These are phyloP conservation scores for Megastigmus dorsalis DNA, from an alignment of 2,888 invertebrate species.

Conservation along the genomic window DNA sequence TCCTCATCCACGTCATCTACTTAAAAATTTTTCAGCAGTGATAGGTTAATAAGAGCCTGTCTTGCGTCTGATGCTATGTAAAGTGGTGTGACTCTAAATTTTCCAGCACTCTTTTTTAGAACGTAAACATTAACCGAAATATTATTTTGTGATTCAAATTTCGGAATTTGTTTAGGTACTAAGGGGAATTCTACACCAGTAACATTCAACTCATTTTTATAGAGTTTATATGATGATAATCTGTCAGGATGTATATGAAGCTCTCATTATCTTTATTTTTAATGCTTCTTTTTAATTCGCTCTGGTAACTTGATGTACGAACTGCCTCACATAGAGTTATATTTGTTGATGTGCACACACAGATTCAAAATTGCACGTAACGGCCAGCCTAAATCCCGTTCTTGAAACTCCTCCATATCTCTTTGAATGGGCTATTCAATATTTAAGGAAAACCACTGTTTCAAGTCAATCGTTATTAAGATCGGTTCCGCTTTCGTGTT, in stretches of 20 bases:
- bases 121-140: constrained; percentile 42
- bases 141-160: constrained; percentile 44
- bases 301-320: constrained; percentile 23
- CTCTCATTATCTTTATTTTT: constrained; percentile 43
- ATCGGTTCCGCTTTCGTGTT: not conserved
- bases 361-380: not conserved
- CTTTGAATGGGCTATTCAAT: not conserved
- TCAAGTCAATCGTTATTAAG: not conserved
- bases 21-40: too few relatives aligned
- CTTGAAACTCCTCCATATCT: not conserved
- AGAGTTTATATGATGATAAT: constrained; percentile 9
- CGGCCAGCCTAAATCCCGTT: not conserved
- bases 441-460: not conserved
- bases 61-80: too few relatives aligned
- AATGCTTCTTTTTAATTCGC: constrained; percentile 35
- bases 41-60: too few relatives aligned
- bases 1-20: too few relatives aligned
- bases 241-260: constrained; percentile 12
- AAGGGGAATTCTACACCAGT: constrained; percentile 39
- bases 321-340: not conserved
- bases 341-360: not conserved
- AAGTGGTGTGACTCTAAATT: not conserved
- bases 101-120: not conserved
- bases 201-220: constrained; percentile 21
- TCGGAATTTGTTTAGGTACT: constrained; percentile 13